Conservation (phyloP, 2,797 vertebrate species). For the Micromesistius poutassou region DNA sequence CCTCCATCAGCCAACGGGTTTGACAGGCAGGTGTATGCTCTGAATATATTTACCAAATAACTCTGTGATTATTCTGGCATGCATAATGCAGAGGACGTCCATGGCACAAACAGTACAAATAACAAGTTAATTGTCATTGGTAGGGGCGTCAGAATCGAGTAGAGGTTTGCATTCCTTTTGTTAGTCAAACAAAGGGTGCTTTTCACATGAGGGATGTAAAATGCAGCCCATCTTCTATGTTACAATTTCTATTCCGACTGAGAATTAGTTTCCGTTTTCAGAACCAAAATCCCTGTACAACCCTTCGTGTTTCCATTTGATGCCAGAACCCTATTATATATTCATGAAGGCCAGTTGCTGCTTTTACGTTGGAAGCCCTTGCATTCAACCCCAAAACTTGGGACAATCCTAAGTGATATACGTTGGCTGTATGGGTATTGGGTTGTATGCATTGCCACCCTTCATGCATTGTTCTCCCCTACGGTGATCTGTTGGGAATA, state of each 20-base stretch:
- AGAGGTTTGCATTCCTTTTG: neutral
- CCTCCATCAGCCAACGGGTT: slow-evolving; percentile 38
- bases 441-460: slow-evolving; percentile 6
- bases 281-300: slow-evolving; percentile 1
- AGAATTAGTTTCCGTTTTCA: slow-evolving; percentile 8
- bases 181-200: neutral
- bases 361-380: slow-evolving; percentile 23
- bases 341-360: slow-evolving; percentile 40
- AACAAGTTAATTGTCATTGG: neutral
- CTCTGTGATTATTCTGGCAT: slow-evolving; percentile 50
- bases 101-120: neutral
- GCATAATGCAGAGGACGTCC: slow-evolving; percentile 17
- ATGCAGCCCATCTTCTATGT: neutral
- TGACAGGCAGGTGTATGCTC: slow-evolving; percentile 51
- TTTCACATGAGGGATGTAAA: neutral
- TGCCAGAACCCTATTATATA: slow-evolving; percentile 20
- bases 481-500: neutral
- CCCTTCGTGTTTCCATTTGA: slow-evolving; percentile 22
- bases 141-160: neutral
- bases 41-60: slow-evolving; percentile 53
- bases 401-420: slow-evolving; percentile 48
- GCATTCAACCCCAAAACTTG: slow-evolving; percentile 28
- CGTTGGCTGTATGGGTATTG: slow-evolving; percentile 58
- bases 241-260: neutral
- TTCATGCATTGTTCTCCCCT: neutral